Conservation (phyloP, 1,140 invertebrate species). For the Bactericera cockerelli region DNA sequence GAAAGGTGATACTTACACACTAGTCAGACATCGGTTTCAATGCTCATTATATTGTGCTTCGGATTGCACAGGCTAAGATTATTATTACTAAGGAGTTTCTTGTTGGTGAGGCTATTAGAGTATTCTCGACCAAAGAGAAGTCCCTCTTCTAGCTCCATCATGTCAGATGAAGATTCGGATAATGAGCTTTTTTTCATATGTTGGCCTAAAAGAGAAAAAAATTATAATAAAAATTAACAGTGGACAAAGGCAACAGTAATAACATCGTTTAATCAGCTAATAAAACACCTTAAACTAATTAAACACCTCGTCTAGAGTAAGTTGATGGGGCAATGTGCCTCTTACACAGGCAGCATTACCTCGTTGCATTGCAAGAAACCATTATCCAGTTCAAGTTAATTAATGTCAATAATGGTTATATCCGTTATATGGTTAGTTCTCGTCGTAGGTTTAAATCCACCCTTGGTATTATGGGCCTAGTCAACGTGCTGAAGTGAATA, state of each 20-base stretch:
- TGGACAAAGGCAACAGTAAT: neutral
- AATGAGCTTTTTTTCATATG: constrained; percentile 80
- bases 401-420: too few species aligned
- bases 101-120: neutral
- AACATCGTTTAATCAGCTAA: too few species aligned
- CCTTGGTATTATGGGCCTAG: too few species aligned
- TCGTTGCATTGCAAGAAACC: too few species aligned
- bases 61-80: constrained; percentile 42
- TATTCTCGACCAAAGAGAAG: neutral
- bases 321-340: too few species aligned
- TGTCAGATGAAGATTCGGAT: constrained; percentile 85
- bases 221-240: neutral
- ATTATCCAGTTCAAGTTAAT: too few species aligned
- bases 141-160: constrained; percentile 84
- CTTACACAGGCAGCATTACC: too few species aligned
- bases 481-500: too few species aligned
- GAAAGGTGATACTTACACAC: constrained; percentile 46
- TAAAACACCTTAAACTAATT: too few species aligned
- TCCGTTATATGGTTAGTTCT: too few species aligned
- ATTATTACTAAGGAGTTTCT: constrained; percentile 4
- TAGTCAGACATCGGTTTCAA: constrained; percentile 97
- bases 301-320: too few species aligned
- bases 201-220: constrained; percentile 43
- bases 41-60: constrained; percentile 72
- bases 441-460: too few species aligned